A percentile compares a stretch with the other conserved stretches of the same genome.
Conservation (phyloP, 1,140 invertebrate species). For the Muscidifurax raptorellus region DNA sequence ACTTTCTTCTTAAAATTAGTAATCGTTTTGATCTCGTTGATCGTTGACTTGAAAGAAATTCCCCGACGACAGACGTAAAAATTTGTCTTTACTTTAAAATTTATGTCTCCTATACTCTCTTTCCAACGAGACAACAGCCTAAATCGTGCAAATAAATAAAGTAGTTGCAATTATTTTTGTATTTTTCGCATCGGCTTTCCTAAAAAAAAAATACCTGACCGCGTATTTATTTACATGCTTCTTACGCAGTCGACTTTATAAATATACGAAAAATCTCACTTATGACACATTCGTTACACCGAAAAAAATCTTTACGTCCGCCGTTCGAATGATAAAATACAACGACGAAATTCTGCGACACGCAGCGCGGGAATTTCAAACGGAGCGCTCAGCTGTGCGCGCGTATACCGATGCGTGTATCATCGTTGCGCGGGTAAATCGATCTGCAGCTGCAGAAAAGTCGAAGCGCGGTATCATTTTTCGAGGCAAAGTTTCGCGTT, state of each 20-base stretch:
- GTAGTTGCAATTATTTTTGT: background rate
- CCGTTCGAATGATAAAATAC: background rate
- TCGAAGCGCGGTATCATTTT: slow-evolving; percentile 16
- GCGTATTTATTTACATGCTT: background rate
- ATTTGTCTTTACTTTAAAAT: background rate
- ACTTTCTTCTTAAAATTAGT: slow-evolving; percentile 14
- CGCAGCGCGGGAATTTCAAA: slow-evolving; percentile 30
- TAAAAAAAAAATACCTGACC: background rate
- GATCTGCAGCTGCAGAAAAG: slow-evolving; percentile 6
- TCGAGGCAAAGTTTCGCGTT: slow-evolving; percentile 10
- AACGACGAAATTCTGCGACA: background rate
- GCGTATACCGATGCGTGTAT: no score
- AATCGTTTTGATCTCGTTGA: slow-evolving; percentile 37
- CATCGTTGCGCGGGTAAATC: background rate
- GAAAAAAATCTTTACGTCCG: background rate
- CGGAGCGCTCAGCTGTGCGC: background rate
- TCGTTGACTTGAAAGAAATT: slow-evolving; percentile 22
- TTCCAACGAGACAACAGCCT: background rate
- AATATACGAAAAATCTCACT: background rate
- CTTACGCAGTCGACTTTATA: background rate
- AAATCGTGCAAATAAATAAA: background rate
- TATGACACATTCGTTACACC: background rate
- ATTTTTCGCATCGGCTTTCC: background rate
- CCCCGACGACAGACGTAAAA: background rate
- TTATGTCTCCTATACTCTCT: no score